Base-by-base conservation (phyloP, 2,797 vertebrate genomes). In the Manis javanica region DNA sequence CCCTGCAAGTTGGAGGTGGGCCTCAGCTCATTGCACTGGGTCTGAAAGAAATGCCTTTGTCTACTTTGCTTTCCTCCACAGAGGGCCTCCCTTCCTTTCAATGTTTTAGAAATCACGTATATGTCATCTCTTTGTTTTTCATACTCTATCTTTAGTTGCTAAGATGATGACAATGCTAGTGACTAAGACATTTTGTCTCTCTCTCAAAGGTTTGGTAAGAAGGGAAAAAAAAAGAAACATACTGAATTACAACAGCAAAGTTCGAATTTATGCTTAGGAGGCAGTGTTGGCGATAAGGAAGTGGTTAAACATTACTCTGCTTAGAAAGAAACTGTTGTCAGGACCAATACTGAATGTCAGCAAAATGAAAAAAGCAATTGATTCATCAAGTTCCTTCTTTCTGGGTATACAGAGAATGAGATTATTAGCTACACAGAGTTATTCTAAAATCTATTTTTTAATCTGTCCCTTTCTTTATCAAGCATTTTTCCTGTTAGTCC, bases 261-360 rank as follows among this genome's bases (percentile, higher is more conserved):
- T 98, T 98, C 97, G 98, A 94, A 98, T 97, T 98, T 98, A 97
- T 91, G 98, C 97, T 97, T 98, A 97, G 93, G 94, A 92, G 93
- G 97, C 97, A 97, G 97, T 63, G 87, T 31, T 88, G 92, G 78
- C 96, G 98, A 98, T 98, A 98, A 98, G 98, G 96, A 98, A 98
- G 97, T 97, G 96, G 98, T 98, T 98, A 98, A 98, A 98, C 95
- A 98, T 98, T 98, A 96, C 96, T 96, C 82, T 97, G 78, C 98
- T 98, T 97, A 96, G 96, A 97, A 97, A 91, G 95, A 96, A 98
- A 96, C 94, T 98, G 86, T 96, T 96, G 96, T 96, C 87, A 83
- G 96, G 92, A 87, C 97, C 97, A 95, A 68, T 94, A 91, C 86
- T 0, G 0, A 96, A 95, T 98, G 97, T 98, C 97, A 98, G 90